phyloP scores from a whole-genome alignment of 2,113 vertebrate genomes.

The Ahaetulla prasina region DNA sequence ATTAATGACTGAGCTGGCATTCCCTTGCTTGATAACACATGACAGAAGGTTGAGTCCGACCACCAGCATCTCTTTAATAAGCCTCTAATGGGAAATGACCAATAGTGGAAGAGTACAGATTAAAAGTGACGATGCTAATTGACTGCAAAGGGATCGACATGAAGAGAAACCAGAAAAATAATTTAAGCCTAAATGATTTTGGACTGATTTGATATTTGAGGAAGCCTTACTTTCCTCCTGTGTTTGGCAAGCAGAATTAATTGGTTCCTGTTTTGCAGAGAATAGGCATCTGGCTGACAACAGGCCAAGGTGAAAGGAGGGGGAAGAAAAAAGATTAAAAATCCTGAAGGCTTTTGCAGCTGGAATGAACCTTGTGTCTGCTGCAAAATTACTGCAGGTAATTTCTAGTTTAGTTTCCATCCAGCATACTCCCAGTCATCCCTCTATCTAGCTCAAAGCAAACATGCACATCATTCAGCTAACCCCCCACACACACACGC shows the following conservation, averaged over 20 bases:
- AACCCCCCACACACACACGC: too few species aligned
- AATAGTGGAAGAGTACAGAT: conserved; percentile 84
- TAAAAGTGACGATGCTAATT: conserved; percentile 97
- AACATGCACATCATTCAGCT: background rate
- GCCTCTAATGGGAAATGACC: conserved; percentile 93
- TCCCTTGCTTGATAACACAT: conserved; percentile 74
- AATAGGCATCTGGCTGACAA: conserved; percentile 41
- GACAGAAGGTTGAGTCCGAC: conserved; percentile 80
- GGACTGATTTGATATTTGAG: conserved; percentile 87
- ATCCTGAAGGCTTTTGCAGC: background rate
- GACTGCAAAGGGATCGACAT: conserved; percentile 87
- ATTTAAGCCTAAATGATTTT: conserved; percentile 94
- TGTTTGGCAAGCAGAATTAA: conserved; percentile 69
- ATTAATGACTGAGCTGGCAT: conserved; percentile 80
- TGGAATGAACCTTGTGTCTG: background rate
- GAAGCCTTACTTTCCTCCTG: conserved; percentile 66
- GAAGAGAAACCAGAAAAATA: conserved; percentile 85
- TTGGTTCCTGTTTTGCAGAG: conserved; percentile 58
- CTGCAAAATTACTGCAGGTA: background rate
- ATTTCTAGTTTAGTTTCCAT: background rate
- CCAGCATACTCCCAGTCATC: background rate
- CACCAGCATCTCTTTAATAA: conserved; percentile 82
- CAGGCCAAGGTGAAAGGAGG: background rate
- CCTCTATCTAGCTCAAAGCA: background rate
- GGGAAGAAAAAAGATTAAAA: conserved; percentile 18